Conservation (phyloP, 2,888 invertebrate species). For the Ormyrus labotus region DNA sequence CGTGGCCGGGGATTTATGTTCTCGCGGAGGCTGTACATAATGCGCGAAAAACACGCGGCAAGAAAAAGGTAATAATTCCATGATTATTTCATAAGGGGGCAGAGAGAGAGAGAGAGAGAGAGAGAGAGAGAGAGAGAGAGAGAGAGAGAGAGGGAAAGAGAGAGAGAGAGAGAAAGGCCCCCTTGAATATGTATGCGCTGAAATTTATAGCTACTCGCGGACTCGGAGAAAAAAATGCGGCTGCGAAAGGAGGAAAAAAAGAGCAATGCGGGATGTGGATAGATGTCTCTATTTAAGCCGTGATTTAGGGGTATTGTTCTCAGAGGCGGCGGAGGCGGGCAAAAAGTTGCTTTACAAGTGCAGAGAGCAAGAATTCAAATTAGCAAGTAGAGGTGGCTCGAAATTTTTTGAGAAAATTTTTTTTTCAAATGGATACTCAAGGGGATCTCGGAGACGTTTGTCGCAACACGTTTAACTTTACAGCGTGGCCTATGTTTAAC, state of each 20-base stretch:
- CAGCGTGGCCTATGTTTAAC: too few species aligned
- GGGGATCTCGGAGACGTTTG: too few species aligned
- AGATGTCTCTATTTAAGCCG: conserved; percentile 49
- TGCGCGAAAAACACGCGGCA: conserved; percentile 27
- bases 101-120: conserved; percentile 10
- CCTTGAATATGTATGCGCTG: conserved; percentile 73
- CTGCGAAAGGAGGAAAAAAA: background rate
- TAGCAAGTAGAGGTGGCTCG: too few species aligned
- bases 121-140: conserved; percentile 23
- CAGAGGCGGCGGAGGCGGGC: background rate
- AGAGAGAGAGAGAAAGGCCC: background rate
- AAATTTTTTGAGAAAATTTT: too few species aligned
- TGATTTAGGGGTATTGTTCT: conserved; percentile 63
- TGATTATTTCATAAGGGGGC: conserved; percentile 73
- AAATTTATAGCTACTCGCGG: conserved; percentile 68
- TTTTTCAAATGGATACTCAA: too few species aligned
- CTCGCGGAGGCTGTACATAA: conserved; percentile 20
- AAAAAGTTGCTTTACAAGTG: conserved; percentile 4
- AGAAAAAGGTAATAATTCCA: conserved; percentile 68
- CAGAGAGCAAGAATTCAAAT: too few species aligned
- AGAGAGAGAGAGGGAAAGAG: conserved; percentile 15
- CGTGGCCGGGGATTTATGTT: conserved; percentile 43
- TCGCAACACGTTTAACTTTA: too few species aligned
- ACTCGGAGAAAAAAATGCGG: conserved; percentile 5
- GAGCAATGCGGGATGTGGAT: conserved; percentile 30